phyloP scores from a whole-genome alignment of 2,113 vertebrate genomes.

The Vombatus ursinus region DNA sequence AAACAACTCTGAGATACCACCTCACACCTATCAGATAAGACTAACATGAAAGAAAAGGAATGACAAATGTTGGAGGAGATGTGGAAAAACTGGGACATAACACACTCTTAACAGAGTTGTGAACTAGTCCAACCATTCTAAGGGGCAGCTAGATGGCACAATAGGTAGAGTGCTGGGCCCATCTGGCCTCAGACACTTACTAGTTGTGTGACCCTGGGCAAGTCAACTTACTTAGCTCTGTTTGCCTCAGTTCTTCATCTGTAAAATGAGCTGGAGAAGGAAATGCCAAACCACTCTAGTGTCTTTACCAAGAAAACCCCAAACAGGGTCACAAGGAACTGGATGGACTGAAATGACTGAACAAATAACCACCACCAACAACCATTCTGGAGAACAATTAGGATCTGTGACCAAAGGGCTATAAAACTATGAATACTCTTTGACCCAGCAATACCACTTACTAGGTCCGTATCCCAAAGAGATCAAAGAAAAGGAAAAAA shows the following conservation, averaged over 20 bases:
- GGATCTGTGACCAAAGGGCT: not conserved
- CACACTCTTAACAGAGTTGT: not conserved
- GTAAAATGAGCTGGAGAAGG: too few relatives aligned
- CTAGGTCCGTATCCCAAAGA: not conserved
- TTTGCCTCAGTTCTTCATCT: too few relatives aligned
- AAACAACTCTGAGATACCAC: not conserved
- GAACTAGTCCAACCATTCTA: not conserved
- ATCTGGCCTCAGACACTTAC: too few relatives aligned
- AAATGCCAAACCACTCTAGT: too few relatives aligned
- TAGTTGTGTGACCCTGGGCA: too few relatives aligned
- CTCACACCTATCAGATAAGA: not conserved
- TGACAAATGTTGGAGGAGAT: not conserved
- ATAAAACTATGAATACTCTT: not conserved
- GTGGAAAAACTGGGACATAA: not conserved
- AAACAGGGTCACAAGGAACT: too few relatives aligned
- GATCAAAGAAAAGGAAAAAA: not conserved
- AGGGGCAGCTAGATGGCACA: too few relatives aligned
- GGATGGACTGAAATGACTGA: too few relatives aligned
- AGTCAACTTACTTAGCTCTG: too few relatives aligned
- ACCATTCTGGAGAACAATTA: not conserved
- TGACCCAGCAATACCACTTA: not conserved
- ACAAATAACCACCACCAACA: not conserved
- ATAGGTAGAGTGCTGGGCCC: too few relatives aligned
- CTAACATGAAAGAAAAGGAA: not conserved
- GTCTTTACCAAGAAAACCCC: too few relatives aligned